Evolutionary conservation across 2,888 invertebrate genomes (phyloP).

Genomic region (Microctonus hyperodae): DNA sequence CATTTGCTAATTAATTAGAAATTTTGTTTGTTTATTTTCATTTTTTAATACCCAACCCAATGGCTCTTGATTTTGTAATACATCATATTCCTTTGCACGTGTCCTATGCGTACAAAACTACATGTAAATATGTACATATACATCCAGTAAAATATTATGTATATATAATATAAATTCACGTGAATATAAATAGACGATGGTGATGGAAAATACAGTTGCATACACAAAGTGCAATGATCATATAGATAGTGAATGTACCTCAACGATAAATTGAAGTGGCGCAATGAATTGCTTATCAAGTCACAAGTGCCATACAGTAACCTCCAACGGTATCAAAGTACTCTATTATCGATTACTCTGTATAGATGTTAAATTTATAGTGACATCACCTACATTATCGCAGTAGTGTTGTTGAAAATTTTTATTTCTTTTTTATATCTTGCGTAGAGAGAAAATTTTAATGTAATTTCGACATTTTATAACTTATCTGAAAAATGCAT

Average conservation of each 20-base stretch:
- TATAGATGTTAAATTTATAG: neutral
- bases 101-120: too few relatives aligned
- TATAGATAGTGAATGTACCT: neutral
- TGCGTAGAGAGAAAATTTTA: neutral
- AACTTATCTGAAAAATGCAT: neutral
- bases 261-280: neutral
- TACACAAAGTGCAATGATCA: neutral
- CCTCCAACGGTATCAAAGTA: neutral
- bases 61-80: too few relatives aligned
- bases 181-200: neutral
- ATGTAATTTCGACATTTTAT: neutral
- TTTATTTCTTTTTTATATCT: neutral
- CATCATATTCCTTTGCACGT: too few relatives aligned
- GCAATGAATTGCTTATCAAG: neutral
- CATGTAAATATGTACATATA: too few relatives aligned
- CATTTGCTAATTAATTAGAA: too few relatives aligned
- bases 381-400: neutral
- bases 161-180: too few relatives aligned
- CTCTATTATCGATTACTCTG: neutral
- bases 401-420: too few relatives aligned
- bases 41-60: too few relatives aligned
- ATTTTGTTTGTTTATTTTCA: too few relatives aligned
- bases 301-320: neutral
- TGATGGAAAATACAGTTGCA: neutral
- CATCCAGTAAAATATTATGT: too few relatives aligned